A percentile compares a stretch with the other conserved stretches of the same genome.
Evolutionary conservation across 2,888 invertebrate species (phyloP).

Genomic region (Dolichopus griseipennis): DNA sequence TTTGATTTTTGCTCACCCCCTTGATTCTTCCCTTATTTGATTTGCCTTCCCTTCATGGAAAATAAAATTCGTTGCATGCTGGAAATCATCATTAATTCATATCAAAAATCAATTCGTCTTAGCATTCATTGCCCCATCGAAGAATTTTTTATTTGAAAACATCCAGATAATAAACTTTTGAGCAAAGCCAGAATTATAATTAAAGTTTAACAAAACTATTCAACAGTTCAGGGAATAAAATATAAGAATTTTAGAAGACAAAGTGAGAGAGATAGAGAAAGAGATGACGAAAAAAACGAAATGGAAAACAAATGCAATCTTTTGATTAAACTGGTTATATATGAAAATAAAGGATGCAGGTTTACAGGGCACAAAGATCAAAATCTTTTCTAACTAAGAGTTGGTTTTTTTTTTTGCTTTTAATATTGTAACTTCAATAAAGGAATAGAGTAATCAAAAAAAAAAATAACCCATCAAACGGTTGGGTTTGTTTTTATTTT

Average conservation of each 20-base stretch:
- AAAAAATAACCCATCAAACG: neutral
- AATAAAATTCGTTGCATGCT: too few species aligned
- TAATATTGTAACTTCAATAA: neutral
- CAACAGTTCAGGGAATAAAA: too few species aligned
- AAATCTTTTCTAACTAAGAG: neutral
- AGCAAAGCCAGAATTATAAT: neutral
- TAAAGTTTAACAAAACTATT: neutral
- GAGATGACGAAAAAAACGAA: neutral
- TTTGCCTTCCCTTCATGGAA: too few species aligned
- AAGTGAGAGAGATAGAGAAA: neutral
- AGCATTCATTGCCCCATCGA: neutral
- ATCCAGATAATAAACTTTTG: too few species aligned
- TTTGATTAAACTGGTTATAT: neutral
- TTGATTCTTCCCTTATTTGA: too few species aligned
- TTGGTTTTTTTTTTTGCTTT: too few species aligned
- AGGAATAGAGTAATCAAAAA: neutral
- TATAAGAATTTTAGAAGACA: neutral
- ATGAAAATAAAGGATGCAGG: neutral
- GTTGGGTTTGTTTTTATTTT: neutral
- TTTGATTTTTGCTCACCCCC: too few species aligned
- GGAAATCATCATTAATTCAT: neutral
- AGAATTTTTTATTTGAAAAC: too few species aligned
- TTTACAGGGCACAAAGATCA: conserved; percentile 6
- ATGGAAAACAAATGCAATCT: neutral
- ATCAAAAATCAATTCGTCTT: neutral